Conservation (phyloP, 1,140 invertebrate species). For the Cheumatopsyche charites region DNA sequence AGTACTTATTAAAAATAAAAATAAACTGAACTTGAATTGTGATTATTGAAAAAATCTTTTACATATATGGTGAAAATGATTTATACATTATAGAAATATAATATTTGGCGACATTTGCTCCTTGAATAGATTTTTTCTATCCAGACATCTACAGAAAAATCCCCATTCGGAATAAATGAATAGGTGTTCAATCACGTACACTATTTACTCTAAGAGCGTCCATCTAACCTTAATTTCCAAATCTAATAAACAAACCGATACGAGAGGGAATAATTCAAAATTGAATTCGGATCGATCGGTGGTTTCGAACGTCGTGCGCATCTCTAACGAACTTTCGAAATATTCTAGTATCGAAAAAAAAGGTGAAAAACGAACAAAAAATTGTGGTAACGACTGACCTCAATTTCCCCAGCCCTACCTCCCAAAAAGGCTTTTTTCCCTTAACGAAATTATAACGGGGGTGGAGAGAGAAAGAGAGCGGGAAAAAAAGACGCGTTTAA, state of each 20-base stretch:
- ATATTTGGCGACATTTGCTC: too few relatives aligned
- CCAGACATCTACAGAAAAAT: slow-evolving; percentile 1
- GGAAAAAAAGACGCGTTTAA: slow-evolving; percentile 22
- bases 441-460: slow-evolving; percentile 25
- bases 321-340: background rate
- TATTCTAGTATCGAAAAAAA: slow-evolving; percentile 3
- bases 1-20: too few relatives aligned
- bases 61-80: too few relatives aligned
- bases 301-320: too few relatives aligned
- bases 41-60: too few relatives aligned
- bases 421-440: background rate
- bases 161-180: background rate
- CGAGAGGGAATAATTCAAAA: too few relatives aligned
- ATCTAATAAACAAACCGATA: too few relatives aligned
- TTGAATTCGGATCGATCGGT: too few relatives aligned
- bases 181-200: slow-evolving; percentile 1
- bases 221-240: background rate
- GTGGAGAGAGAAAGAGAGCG: background rate
- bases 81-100: too few relatives aligned
- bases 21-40: too few relatives aligned
- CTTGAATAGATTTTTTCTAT: slow-evolving; percentile 17
- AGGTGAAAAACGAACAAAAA: background rate
- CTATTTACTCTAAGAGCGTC: background rate
- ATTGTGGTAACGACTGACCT: slow-evolving; percentile 8
- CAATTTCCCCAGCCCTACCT: slow-evolving; percentile 8